Conservation (phyloP, 2,113 vertebrate species). For the Thalassoma bifasciatum region DNA sequence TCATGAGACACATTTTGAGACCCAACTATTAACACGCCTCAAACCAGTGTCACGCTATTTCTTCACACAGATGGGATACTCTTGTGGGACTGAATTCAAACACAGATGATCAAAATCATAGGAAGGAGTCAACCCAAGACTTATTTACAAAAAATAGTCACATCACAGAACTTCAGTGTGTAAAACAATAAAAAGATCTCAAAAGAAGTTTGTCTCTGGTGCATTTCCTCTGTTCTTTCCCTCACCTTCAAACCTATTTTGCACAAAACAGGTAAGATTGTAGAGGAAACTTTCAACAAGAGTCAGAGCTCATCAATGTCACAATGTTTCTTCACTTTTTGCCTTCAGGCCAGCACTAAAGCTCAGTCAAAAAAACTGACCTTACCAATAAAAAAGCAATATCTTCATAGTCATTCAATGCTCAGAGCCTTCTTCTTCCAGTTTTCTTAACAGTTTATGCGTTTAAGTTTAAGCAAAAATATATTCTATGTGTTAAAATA, state of each 20-base stretch:
- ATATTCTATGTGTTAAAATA: conserved; percentile 18
- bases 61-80: not conserved
- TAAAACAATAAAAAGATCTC: conserved; percentile 60
- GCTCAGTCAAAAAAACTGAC: conserved; percentile 41
- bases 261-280: conserved; percentile 2
- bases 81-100: conserved; percentile 16
- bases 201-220: conserved; percentile 9
- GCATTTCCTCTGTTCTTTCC: conserved; percentile 29
- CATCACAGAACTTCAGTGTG: conserved; percentile 49
- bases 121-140: conserved; percentile 24
- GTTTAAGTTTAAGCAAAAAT: conserved; percentile 20
- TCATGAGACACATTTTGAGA: conserved; percentile 19
- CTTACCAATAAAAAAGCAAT: conserved; percentile 54
- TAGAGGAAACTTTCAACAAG: conserved; percentile 21
- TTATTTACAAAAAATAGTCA: conserved; percentile 57
- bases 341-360: conserved; percentile 26
- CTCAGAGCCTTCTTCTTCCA: conserved; percentile 3
- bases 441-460: conserved; percentile 12
- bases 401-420: conserved; percentile 29
- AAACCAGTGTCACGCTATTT: not conserved
- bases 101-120: conserved; percentile 23
- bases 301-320: conserved; percentile 35
- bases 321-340: conserved; percentile 22
- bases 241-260: conserved; percentile 42
- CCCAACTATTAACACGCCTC: conserved; percentile 10